Conservation (phyloP, 2,888 invertebrate genomes). For the Abrostola triplasia region DNA sequence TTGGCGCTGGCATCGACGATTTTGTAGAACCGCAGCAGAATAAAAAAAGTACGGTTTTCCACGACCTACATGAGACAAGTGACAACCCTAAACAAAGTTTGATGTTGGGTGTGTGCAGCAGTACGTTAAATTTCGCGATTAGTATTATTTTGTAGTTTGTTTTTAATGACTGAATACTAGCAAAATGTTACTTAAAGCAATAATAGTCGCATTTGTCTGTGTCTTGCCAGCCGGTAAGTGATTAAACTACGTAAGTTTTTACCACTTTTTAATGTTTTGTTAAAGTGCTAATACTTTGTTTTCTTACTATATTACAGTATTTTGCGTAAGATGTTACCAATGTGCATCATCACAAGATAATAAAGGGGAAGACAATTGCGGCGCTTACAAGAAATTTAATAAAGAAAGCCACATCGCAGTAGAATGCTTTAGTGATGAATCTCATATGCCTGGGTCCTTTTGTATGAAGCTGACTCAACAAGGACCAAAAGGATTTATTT, state of each 20-base stretch:
- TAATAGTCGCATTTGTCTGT: conserved; percentile 36
- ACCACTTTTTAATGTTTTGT: conserved; percentile 10
- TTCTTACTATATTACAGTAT: conserved; percentile 77
- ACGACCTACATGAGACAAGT: too few relatives aligned
- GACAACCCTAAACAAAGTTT: conserved; percentile 23
- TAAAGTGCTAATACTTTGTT: neutral
- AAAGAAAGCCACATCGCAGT: conserved; percentile 95
- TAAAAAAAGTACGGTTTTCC: too few relatives aligned
- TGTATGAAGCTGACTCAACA: conserved; percentile 98
- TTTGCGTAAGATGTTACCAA: conserved; percentile 96
- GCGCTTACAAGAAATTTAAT: conserved; percentile 96
- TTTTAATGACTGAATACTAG: conserved; percentile 32
- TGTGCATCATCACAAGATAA: conserved; percentile 95
- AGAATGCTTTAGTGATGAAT: conserved; percentile 98
- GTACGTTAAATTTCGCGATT: conserved; percentile 28
- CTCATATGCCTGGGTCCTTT: conserved; percentile 97
- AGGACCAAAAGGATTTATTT: conserved; percentile 97
- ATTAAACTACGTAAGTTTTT: neutral
- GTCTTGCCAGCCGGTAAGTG: conserved; percentile 45
- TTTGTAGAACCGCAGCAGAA: too few relatives aligned
- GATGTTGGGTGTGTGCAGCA: conserved; percentile 46
- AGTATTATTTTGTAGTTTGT: conserved; percentile 11
- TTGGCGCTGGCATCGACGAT: too few relatives aligned
- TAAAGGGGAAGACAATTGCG: conserved; percentile 95
- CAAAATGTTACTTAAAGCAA: conserved; percentile 43